Conservation (phyloP, 2,888 invertebrate genomes). For the Ptilodon capucinus region DNA sequence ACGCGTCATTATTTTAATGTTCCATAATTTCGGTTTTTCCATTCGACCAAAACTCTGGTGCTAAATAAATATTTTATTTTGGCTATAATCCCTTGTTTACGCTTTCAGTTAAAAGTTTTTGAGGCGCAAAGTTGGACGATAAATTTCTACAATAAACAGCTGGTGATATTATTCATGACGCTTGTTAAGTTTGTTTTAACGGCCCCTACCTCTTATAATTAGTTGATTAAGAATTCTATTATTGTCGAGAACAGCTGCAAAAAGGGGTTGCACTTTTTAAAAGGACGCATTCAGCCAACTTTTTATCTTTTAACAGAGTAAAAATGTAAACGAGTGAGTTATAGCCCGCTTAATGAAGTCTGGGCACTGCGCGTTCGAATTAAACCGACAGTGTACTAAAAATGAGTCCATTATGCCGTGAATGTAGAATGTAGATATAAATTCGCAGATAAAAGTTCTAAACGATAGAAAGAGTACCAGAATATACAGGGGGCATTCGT, state of each 20-base stretch:
- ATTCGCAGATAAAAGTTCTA: background rate
- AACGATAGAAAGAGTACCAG: background rate
- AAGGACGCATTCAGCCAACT: slow-evolving; percentile 10
- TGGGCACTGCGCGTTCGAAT: background rate
- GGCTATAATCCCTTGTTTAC: slow-evolving; percentile 68
- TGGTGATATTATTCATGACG: slow-evolving; percentile 75
- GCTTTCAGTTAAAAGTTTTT: slow-evolving; percentile 71
- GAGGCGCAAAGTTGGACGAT: slow-evolving; percentile 66
- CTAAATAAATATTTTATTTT: slow-evolving; percentile 62
- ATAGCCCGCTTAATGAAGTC: background rate
- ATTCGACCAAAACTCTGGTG: slow-evolving; percentile 31
- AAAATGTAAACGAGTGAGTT: background rate
- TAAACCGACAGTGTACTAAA: background rate
- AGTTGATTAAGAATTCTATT: slow-evolving; percentile 60
- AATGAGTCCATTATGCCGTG: background rate
- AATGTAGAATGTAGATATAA: background rate
- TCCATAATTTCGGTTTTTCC: slow-evolving; percentile 18
- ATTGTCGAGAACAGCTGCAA: slow-evolving; percentile 38
- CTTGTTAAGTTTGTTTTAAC: slow-evolving; percentile 72
- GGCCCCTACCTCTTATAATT: slow-evolving; percentile 64
- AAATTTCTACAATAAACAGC: slow-evolving; percentile 74
- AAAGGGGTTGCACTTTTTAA: slow-evolving; percentile 36
- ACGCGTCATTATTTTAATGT: background rate
- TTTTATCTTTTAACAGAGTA: background rate
- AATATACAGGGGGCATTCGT: background rate